Conservation (phyloP, 2,888 invertebrate genomes). For the Monopis laevigella region DNA sequence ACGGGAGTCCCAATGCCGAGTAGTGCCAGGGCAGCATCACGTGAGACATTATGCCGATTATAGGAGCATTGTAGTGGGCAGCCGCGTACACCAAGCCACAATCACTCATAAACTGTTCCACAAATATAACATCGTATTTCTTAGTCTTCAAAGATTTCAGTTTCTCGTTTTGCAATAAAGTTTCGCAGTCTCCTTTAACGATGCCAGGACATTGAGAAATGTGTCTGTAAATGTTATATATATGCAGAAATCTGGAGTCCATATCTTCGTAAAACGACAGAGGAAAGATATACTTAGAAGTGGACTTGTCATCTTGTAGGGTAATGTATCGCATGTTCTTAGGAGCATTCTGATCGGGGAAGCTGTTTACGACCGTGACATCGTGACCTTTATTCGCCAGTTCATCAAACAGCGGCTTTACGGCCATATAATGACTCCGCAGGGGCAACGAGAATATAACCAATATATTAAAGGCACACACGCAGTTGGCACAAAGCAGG, state of each 20-base stretch:
- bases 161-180: constrained; percentile 30
- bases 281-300: constrained; percentile 11
- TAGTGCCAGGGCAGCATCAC: constrained; percentile 55
- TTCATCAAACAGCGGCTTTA: constrained; percentile 63
- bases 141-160: constrained; percentile 26
- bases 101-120: constrained; percentile 54
- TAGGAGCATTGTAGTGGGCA: constrained; percentile 45
- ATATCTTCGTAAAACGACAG: constrained; percentile 26
- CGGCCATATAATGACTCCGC: constrained; percentile 73
- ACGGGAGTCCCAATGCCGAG: constrained; percentile 51
- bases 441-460: constrained; percentile 66
- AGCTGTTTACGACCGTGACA: constrained; percentile 71
- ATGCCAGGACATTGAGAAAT: constrained; percentile 17
- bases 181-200: constrained; percentile 30
- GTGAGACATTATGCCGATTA: constrained; percentile 62
- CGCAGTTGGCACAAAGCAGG: constrained; percentile 21
- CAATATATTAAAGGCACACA: constrained; percentile 49
- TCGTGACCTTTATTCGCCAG: constrained; percentile 68
- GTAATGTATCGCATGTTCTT: constrained; percentile 65
- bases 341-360: constrained; percentile 45
- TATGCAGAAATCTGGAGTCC: constrained; percentile 20
- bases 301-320: constrained; percentile 28
- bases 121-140: constrained; percentile 51
- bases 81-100: constrained; percentile 45
- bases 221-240: constrained; percentile 27